These are phyloP conservation scores for Baryphthengus martii DNA, from an alignment of 2,113 vertebrate species.

Conservation along the genomic window DNA sequence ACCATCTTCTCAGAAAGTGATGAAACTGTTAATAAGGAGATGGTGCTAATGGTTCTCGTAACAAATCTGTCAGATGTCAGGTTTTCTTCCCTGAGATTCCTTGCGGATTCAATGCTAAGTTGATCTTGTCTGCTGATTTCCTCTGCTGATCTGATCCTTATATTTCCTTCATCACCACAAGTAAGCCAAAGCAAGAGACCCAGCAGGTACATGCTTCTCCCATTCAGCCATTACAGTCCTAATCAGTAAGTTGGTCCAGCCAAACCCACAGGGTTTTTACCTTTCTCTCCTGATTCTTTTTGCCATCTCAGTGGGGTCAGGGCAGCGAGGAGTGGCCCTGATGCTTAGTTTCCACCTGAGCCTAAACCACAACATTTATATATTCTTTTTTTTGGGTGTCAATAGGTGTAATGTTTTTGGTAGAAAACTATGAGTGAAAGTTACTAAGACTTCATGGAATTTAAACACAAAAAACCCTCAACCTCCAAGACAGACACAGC, in stretches of 20 bases:
- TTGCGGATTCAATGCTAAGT: background rate
- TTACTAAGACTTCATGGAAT: constrained; percentile 5
- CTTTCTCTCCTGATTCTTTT: too few relatives aligned
- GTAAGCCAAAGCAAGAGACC: background rate
- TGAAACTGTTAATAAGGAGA: background rate
- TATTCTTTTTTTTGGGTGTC: constrained; percentile 4
- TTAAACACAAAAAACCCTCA: background rate
- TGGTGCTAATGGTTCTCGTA: background rate
- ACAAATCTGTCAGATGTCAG: background rate
- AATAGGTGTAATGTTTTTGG: background rate
- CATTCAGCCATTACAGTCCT: background rate
- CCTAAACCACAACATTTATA: background rate
- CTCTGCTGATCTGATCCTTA: background rate
- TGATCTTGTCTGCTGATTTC: background rate
- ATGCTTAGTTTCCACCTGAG: too few relatives aligned
- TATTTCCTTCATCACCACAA: background rate
- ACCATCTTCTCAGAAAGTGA: background rate
- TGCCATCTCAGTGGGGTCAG: too few relatives aligned
- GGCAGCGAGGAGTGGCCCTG: too few relatives aligned
- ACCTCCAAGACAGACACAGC: background rate
- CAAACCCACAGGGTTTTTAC: background rate
- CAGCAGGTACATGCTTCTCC: background rate
- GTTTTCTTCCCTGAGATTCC: background rate
- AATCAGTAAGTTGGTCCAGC: background rate
- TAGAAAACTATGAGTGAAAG: background rate